These are phyloP conservation scores for Gymnodraco acuticeps DNA, from an alignment of 2,797 vertebrate genomes.

Conservation along the genomic window DNA sequence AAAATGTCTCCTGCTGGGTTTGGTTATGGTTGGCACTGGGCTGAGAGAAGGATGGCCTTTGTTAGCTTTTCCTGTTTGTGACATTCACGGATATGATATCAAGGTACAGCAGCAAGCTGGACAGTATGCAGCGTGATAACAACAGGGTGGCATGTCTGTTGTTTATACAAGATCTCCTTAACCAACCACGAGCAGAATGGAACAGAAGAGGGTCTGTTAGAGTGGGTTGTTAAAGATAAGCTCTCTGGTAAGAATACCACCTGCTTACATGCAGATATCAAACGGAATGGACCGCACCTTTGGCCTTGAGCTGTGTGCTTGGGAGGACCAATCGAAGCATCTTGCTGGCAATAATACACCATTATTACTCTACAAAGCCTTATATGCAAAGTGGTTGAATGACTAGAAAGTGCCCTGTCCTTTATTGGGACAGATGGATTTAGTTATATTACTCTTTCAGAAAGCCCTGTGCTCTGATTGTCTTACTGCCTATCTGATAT, in stretches of 20 bases:
- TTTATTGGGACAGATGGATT: constrained; percentile 4
- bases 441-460: constrained; percentile 20
- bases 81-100: constrained; percentile 24
- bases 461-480: constrained; percentile 12
- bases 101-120: constrained; percentile 24
- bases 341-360: constrained; percentile 4
- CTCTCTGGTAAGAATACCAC: background rate
- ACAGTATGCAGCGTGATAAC: constrained; percentile 34
- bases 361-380: background rate
- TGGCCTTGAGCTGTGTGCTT: background rate
- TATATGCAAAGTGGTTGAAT: constrained; percentile 1
- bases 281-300: constrained; percentile 4
- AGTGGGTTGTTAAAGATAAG: background rate
- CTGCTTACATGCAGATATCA: constrained; percentile 7
- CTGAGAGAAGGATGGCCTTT: constrained; percentile 23
- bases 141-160: constrained; percentile 17
- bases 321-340: background rate
- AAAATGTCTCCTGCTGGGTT: background rate
- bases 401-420: constrained; percentile 4
- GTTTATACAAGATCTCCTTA: constrained; percentile 27
- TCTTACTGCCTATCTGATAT: constrained; percentile 34
- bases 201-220: background rate
- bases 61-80: constrained; percentile 57
- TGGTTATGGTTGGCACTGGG: constrained; percentile 3
- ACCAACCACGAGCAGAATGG: background rate